Conservation (phyloP, 1,140 invertebrate species). For the Lepidostoma basale region DNA sequence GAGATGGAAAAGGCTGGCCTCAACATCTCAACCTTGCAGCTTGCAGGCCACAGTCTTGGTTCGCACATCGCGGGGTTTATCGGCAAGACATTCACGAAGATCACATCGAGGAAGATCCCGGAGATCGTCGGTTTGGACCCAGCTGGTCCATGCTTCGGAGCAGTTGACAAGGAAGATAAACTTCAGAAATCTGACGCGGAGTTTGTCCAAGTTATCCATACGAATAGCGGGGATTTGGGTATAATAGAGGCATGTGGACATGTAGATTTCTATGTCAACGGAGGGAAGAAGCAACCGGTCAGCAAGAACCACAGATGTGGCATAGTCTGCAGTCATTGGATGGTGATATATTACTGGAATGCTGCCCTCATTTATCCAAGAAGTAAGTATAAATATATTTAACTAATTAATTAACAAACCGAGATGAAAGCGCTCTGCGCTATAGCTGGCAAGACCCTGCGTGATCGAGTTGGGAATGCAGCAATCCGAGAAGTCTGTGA, state of each 20-base stretch:
- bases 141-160: neutral
- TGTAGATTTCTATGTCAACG: constrained; percentile 28
- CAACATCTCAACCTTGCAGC: constrained; percentile 24
- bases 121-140: neutral
- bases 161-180: neutral
- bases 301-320: neutral
- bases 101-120: constrained; percentile 4
- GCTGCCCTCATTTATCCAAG: neutral
- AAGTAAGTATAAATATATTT: too few species aligned
- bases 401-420: too few species aligned
- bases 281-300: too few species aligned
- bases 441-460: too few species aligned
- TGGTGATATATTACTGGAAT: neutral
- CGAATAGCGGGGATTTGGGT: constrained; percentile 1
- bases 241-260: constrained; percentile 5
- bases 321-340: neutral
- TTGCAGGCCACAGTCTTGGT: constrained; percentile 31
- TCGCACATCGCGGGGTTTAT: constrained; percentile 25
- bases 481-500: too few species aligned
- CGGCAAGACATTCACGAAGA: constrained; percentile 27
- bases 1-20: constrained; percentile 19
- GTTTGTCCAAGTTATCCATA: constrained; percentile 42
- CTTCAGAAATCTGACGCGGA: constrained; percentile 50
- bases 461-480: too few species aligned
- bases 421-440: too few species aligned